Percentiles rank a stretch among this genome's conserved stretches.
phyloP scores from a whole-genome alignment of 1,140 invertebrate genomes.

The Lordiphosa collinella region DNA sequence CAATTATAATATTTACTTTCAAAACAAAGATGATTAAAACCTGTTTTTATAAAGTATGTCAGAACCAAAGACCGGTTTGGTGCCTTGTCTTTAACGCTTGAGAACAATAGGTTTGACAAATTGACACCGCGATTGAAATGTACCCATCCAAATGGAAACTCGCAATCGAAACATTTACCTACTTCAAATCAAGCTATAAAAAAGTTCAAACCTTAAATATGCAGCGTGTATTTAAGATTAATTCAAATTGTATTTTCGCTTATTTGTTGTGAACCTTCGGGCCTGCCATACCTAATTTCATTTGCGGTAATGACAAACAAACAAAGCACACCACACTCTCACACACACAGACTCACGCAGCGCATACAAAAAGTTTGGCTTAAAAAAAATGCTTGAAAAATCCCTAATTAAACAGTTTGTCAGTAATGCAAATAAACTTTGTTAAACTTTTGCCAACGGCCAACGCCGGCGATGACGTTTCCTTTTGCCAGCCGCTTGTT shows the following conservation, averaged over 20 bases:
- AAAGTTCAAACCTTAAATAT: too few species aligned
- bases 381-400: slow-evolving; percentile 69
- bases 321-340: slow-evolving; percentile 5
- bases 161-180: too few species aligned
- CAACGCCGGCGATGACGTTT: slow-evolving; percentile 30
- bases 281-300: slow-evolving; percentile 59
- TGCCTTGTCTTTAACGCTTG: too few species aligned
- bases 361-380: slow-evolving; percentile 50
- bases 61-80: too few species aligned
- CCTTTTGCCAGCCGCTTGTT: slow-evolving; percentile 29
- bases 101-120: too few species aligned
- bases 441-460: slow-evolving; percentile 65
- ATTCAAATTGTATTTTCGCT: slow-evolving; percentile 45
- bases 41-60: too few species aligned
- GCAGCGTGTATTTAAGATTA: slow-evolving; percentile 28
- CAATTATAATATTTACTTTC: too few species aligned
- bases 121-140: too few species aligned
- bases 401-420: slow-evolving; percentile 78
- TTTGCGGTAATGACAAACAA: slow-evolving; percentile 37
- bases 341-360: slow-evolving; percentile 17
- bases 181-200: too few species aligned
- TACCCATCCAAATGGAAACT: too few species aligned
- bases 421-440: slow-evolving; percentile 78
- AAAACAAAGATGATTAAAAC: too few species aligned
- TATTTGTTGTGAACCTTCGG: slow-evolving; percentile 22